phyloP scores from a whole-genome alignment of 2,888 invertebrate species.

The Cheilosia impressa region DNA sequence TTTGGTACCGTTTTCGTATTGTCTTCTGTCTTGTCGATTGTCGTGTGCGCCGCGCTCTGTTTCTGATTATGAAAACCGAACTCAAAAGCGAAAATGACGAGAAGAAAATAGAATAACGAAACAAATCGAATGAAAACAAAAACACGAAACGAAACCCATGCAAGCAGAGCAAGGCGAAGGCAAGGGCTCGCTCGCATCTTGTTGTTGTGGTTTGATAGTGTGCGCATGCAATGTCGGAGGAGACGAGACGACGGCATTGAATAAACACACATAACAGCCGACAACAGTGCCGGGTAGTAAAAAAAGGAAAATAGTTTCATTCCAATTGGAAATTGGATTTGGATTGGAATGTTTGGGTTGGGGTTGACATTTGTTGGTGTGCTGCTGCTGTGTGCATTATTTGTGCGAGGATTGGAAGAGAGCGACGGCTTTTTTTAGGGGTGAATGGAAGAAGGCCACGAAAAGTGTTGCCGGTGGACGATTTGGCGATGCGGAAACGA shows the following conservation, averaged over 20 bases:
- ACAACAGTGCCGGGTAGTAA: conserved; percentile 33
- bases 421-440: background rate
- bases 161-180: background rate
- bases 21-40: conserved; percentile 14
- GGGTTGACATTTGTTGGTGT: background rate
- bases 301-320: conserved; percentile 4
- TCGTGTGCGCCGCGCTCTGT: conserved; percentile 29
- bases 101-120: conserved; percentile 42
- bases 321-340: conserved; percentile 44
- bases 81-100: conserved; percentile 62
- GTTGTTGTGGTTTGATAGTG: conserved; percentile 37
- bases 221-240: conserved; percentile 69
- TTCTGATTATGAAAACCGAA: conserved; percentile 51
- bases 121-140: conserved; percentile 51
- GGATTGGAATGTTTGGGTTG: conserved; percentile 14
- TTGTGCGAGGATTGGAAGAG: background rate
- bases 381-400: background rate
- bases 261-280: background rate
- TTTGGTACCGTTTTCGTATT: conserved; percentile 13
- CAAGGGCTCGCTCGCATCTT: background rate
- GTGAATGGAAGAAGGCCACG: too few species aligned
- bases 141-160: conserved; percentile 29
- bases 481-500: too few species aligned
- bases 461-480: too few species aligned
- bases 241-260: conserved; percentile 75